Evolutionary conservation across 2,113 vertebrate genomes (phyloP).

Genomic region (Callopanchax toddi): DNA sequence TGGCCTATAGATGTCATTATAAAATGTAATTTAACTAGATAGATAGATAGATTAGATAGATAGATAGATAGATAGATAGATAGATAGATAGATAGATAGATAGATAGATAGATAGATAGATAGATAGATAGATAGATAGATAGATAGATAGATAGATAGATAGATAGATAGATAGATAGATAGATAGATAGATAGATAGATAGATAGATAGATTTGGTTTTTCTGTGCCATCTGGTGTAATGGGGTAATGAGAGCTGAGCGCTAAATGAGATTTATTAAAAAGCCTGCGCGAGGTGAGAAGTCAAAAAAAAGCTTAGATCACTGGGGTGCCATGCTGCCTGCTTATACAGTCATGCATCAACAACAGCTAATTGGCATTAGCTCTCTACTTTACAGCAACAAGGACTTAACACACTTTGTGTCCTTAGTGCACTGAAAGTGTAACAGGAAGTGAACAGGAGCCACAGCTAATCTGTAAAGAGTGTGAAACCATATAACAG

Average conservation of each 20-base stretch:
- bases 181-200: conserved; percentile 47
- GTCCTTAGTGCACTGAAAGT: conserved; percentile 24
- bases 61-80: conserved; percentile 42
- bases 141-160: conserved; percentile 40
- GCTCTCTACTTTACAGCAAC: conserved; percentile 27
- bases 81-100: conserved; percentile 46
- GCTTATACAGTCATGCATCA: conserved; percentile 42
- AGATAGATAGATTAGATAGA: conserved; percentile 15
- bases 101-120: conserved; percentile 44
- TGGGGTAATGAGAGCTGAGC: conserved; percentile 40
- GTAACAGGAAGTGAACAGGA: conserved; percentile 50
- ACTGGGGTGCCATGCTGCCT: conserved; percentile 15
- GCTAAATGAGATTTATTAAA: conserved; percentile 65
- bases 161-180: conserved; percentile 44
- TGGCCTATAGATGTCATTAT: too few relatives aligned
- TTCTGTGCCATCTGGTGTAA: conserved; percentile 34
- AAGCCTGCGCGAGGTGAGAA: conserved; percentile 45
- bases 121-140: conserved; percentile 32
- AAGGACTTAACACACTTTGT: conserved; percentile 47
- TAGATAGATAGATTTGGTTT: conserved; percentile 28
- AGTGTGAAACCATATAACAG: conserved; percentile 35
- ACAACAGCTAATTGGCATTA: conserved; percentile 57
- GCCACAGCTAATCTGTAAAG: conserved; percentile 41
- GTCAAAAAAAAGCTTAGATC: conserved; percentile 48
- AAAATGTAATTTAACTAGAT: too few relatives aligned